Base-by-base conservation (phyloP, 2,888 invertebrate genomes). In the Colostygia pectinataria region DNA sequence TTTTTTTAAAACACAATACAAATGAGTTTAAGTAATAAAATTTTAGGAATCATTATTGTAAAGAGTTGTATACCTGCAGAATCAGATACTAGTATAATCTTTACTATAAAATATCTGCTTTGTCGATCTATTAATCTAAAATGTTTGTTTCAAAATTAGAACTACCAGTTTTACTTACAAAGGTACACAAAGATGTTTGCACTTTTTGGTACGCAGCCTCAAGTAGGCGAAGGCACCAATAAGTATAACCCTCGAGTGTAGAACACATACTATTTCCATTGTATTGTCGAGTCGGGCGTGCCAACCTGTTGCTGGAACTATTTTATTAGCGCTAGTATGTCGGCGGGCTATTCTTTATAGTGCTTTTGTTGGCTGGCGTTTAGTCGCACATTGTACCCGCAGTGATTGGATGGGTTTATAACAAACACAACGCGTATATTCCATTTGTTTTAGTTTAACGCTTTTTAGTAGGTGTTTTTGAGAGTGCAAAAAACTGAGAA, bases 281-380 rank as follows among this genome's bases (percentile, higher is more conserved):
- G 87, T 83, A 75, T 75, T 75, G 79, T 65, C 64, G 66, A 70
- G 68, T 65, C 76, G 78, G 65, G 80, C 74, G 59, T 59, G 65
- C 61, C 77, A 76, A 89, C 88, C 89, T 89, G 89, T 89, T 89
- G 89, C 89, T 59, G 68, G 75, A 86, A 87, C 89, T 89, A 89
- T 89, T 89, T 89, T 89, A 88, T 88, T 89, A 88, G 85, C 78
- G 71, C 76, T 77, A 78, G 81, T 83, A 79, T 84, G 86, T 83
- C 72, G 85, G 80, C 78, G 83, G 80, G 68, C 86, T 83, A 88
- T 89, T 89, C 89, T 89, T 89, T 88, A 89, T 81, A 77, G 80
- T 77, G 77, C 86, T 84, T 86, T 87, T 87, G 87, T 87, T 80
- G 79, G 33, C 77, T 72, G 74, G 42, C 83, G 85, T 82, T 84